Evolutionary conservation across 1,140 invertebrate species (phyloP).

Genomic region (Neodiprion fabricii): DNA sequence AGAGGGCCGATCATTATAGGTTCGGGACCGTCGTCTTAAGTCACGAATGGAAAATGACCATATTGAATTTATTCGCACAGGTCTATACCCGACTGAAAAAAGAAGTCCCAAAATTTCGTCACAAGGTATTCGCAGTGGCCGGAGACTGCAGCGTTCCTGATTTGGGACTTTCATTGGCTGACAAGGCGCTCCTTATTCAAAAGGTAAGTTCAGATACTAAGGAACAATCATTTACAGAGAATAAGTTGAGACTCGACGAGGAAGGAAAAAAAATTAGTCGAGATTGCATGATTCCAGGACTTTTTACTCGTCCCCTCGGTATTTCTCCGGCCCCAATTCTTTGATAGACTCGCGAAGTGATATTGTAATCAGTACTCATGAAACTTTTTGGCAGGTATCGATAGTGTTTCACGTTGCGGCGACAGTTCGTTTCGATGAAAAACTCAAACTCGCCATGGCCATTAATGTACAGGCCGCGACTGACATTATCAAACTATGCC

Average conservation of each 20-base stretch:
- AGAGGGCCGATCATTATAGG: too few species aligned
- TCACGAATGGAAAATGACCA: too few species aligned
- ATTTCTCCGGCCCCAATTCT: too few species aligned
- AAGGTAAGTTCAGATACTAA: slow-evolving; percentile 60
- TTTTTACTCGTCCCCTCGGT: too few species aligned
- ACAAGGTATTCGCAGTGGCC: slow-evolving; percentile 69
- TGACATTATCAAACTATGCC: slow-evolving; percentile 61
- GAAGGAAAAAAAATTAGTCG: too few species aligned
- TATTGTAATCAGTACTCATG: too few species aligned
- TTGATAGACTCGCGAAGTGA: too few species aligned
- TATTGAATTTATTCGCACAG: slow-evolving; percentile 44
- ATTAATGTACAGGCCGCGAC: slow-evolving; percentile 73
- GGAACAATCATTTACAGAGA: neutral
- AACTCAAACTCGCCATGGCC: slow-evolving; percentile 66
- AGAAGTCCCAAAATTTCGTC: slow-evolving; percentile 68
- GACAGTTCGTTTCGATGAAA: slow-evolving; percentile 72
- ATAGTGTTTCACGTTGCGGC: slow-evolving; percentile 73
- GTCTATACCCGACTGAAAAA: slow-evolving; percentile 65
- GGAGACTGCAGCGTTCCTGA: slow-evolving; percentile 70
- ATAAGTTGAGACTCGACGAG: neutral
- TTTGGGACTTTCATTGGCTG: slow-evolving; percentile 67
- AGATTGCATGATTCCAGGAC: too few species aligned
- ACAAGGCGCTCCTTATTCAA: slow-evolving; percentile 66
- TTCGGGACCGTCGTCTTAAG: too few species aligned
- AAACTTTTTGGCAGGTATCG: slow-evolving; percentile 48